Percentiles rank a stretch among this genome's conserved stretches.
Conservation (phyloP, 2,113 vertebrate species). For the Odontophorus gujanensis region DNA sequence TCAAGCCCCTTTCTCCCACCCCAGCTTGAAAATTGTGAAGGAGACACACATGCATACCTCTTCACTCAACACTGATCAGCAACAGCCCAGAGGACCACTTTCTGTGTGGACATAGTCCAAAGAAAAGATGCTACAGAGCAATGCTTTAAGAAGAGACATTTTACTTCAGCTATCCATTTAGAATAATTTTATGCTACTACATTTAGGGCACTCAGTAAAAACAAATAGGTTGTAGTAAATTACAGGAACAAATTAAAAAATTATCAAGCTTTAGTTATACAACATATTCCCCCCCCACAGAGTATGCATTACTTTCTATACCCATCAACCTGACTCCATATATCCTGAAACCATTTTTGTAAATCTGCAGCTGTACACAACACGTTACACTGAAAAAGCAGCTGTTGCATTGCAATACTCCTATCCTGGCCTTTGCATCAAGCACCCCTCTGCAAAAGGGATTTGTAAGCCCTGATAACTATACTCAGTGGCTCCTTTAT, state of each 20-base stretch:
- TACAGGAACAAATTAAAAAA: background rate
- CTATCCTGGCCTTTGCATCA: background rate
- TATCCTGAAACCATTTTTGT: background rate
- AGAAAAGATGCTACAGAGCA: background rate
- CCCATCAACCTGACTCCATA: background rate
- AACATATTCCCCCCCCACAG: background rate
- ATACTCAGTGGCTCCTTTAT: background rate
- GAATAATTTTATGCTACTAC: background rate
- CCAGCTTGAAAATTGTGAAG: slow-evolving; percentile 31
- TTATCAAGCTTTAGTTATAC: background rate
- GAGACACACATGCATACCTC: background rate
- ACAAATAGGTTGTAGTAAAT: background rate
- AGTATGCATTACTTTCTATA: background rate
- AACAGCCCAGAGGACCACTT: background rate
- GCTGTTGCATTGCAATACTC: background rate
- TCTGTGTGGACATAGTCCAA: background rate
- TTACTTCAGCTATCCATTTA: background rate
- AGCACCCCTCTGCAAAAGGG: background rate
- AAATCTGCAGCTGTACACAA: background rate
- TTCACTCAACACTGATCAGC: background rate
- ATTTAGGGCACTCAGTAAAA: background rate
- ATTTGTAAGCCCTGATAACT: background rate
- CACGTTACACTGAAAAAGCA: background rate
- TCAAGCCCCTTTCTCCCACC: slow-evolving; percentile 35
- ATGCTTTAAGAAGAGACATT: background rate